Evolutionary conservation across 1,140 invertebrate species (phyloP), one percentile per base, ranked within the genome.

Genomic region (Mesaphorura yosii): DNA sequence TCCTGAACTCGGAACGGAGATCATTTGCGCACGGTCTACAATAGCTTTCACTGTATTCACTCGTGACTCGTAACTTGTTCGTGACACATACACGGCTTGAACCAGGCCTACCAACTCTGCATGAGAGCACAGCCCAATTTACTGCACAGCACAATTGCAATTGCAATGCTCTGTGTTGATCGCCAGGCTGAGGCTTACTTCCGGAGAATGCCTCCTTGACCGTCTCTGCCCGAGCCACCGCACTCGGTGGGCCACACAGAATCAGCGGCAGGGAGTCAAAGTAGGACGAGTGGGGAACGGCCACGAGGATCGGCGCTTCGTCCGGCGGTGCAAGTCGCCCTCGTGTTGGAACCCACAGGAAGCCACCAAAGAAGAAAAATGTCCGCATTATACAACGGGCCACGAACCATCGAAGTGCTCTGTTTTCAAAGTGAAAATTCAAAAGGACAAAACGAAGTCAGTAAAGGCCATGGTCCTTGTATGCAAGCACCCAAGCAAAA

Each of bases 21-120:
- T 75, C 0, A 86, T 88, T 0, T 80, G 84, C 0, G 86, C 86
- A 49, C 92, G 75, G 50, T 81, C 76, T 37, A 88, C 84, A 53
- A 96, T 95, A 65, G 93, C 85, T 66, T 84, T 82, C 52, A 94
- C 87, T 2, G 89, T 92, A 62, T 86, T 88, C 64, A 88, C 83
- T 2, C 91, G 72, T 0, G 91, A 95, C 68, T 92, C 83, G 0
- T 86, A 84, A 73, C 93, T 89, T 66, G 94, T 88, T 41, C 92
- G 74, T 74, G 82, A 83, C 12, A 96, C 91, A 66, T 91, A 92
- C 15, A 97, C 84, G 0, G 92, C 90, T 70, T 96, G 91, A 0
- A 88, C 90, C 66, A 86, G 92, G 67, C 88, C 86, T 51, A 93
- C 89, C 34, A 94, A 72, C 70, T 86, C 88, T 86, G 53, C 42